These are phyloP conservation scores for Episyrphus balteatus DNA, from an alignment of 1,140 invertebrate species.

Conservation along the genomic window DNA sequence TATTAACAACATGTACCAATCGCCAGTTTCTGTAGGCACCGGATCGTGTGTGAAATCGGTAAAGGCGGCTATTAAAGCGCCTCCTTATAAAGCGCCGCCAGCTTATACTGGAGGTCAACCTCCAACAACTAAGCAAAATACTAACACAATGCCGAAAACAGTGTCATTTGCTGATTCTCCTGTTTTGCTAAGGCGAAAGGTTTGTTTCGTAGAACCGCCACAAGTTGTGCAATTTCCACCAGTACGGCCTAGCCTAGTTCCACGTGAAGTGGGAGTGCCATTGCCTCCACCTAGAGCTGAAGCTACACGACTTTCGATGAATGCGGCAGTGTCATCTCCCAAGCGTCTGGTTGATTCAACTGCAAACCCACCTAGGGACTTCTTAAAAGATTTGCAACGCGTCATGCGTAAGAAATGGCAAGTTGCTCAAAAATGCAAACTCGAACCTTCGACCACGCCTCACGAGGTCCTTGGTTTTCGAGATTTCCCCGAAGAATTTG, in stretches of 20 bases:
- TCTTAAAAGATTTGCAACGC: conserved; percentile 75
- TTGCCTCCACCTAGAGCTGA: conserved; percentile 60
- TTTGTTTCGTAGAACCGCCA: conserved; percentile 31
- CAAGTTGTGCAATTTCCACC: conserved; percentile 10
- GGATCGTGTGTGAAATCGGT: conserved; percentile 25
- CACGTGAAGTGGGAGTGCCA: conserved; percentile 39
- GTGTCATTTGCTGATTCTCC: conserved; percentile 36
- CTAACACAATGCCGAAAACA: conserved; percentile 18
- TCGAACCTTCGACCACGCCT: conserved; percentile 71
- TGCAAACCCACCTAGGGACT: conserved; percentile 68
- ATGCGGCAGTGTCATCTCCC: conserved; percentile 42
- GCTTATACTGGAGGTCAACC: conserved; percentile 29
- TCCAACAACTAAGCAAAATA: conserved; percentile 3
- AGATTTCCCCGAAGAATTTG: conserved; percentile 42
- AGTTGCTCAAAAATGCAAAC: conserved; percentile 81
- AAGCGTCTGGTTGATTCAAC: conserved; percentile 59
- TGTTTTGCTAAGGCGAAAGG: conserved; percentile 31
- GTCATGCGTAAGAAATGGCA: conserved; percentile 93
- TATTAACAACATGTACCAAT: neutral
- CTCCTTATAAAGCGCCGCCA: conserved; percentile 35
- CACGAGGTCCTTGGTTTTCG: conserved; percentile 84
- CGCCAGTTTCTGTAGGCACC: neutral
- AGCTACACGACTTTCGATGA: conserved; percentile 42
- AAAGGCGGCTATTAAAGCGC: conserved; percentile 30
- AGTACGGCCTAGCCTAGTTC: conserved; percentile 7